Percentiles rank a stretch among this genome's conserved stretches.
These are phyloP conservation scores for Xestia rhomboidea DNA, from an alignment of 2,888 invertebrate species.

Conservation along the genomic window DNA sequence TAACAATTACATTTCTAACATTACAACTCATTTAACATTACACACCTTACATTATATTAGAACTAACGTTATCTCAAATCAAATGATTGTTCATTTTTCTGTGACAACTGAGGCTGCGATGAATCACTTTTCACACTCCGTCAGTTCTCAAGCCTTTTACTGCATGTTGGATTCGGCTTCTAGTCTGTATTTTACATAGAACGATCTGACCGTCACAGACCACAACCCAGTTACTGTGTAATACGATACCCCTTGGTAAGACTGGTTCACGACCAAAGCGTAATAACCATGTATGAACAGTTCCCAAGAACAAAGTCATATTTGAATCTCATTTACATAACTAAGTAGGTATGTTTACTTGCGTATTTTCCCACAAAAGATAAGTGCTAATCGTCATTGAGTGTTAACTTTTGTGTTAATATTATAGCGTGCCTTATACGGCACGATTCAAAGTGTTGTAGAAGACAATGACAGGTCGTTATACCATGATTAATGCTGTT, in stretches of 20 bases:
- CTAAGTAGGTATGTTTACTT: conserved; percentile 15
- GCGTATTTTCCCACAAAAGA: conserved; percentile 37
- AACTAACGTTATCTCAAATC: conserved; percentile 14
- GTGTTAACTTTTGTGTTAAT: conserved; percentile 21
- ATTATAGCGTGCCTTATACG: conserved; percentile 6
- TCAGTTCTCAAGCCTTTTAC: neutral
- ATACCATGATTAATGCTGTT: conserved; percentile 26
- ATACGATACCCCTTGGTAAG: neutral
- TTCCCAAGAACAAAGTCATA: conserved; percentile 32
- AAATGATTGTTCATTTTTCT: conserved; percentile 21
- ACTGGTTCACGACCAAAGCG: neutral
- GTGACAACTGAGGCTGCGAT: neutral
- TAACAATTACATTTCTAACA: no score
- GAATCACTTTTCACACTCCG: neutral
- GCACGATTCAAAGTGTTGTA: conserved; percentile 25
- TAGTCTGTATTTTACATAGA: neutral
- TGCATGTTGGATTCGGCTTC: neutral
- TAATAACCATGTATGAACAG: neutral
- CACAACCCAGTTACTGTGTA: neutral
- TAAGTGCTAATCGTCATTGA: conserved; percentile 34
- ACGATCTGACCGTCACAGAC: neutral
- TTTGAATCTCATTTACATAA: conserved; percentile 45
- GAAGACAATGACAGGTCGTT: conserved; percentile 25
- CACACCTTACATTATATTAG: neutral
- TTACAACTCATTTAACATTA: no score